Evolutionary conservation across 2,113 vertebrate genomes (phyloP).

Genomic region (Cariama cristata): DNA sequence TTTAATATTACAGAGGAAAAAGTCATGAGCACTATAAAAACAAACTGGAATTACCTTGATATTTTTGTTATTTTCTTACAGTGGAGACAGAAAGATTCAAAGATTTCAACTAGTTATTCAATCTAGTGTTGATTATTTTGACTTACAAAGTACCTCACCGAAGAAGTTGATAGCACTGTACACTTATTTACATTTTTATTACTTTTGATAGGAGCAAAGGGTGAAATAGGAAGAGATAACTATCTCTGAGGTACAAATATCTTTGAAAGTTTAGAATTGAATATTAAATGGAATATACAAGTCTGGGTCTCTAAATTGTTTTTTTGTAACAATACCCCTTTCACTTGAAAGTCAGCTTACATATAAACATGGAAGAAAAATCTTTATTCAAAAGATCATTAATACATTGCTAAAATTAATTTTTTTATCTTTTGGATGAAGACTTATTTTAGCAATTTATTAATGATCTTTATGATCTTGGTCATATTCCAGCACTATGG

Average conservation of each 20-base stretch:
- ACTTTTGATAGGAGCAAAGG: constrained; percentile 16
- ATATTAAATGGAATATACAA: neutral
- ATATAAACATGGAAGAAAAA: neutral
- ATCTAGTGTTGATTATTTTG: constrained; percentile 32
- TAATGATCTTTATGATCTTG: neutral
- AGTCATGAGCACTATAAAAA: neutral
- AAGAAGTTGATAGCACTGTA: constrained; percentile 6
- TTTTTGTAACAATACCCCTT: neutral
- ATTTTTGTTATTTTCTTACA: neutral
- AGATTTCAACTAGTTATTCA: constrained; percentile 16
- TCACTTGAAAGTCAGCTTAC: neutral
- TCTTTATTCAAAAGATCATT: neutral
- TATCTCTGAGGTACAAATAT: neutral
- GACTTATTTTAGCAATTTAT: neutral
- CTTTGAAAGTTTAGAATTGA: neutral
- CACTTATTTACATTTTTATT: constrained; percentile 68
- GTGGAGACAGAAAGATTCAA: neutral
- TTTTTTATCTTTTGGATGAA: neutral
- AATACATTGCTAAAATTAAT: neutral
- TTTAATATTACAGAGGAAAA: constrained; percentile 19
- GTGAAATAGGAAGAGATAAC: constrained; percentile 10
- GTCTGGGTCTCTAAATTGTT: neutral
- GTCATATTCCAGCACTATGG: neutral
- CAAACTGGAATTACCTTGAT: neutral
- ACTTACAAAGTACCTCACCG: constrained; percentile 13